Conservation (phyloP, 2,113 vertebrate genomes). For the Steatornis caripensis region DNA sequence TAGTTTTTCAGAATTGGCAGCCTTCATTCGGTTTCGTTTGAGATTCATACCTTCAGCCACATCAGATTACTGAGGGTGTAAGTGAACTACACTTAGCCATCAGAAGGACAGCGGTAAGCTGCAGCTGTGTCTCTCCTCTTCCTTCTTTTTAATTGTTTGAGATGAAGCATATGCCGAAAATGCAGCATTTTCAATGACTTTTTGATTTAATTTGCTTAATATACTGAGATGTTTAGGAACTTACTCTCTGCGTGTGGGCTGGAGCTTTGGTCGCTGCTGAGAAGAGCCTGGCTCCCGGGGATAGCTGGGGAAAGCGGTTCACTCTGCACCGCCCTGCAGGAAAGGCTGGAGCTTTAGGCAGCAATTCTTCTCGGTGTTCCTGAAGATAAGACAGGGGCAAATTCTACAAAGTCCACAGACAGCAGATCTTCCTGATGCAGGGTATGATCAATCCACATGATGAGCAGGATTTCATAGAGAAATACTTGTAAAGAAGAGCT, state of each 20-base stretch:
- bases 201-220: neutral
- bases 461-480: neutral
- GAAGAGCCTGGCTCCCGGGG: neutral
- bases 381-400: neutral
- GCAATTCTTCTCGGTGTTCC: neutral
- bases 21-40: neutral
- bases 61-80: neutral
- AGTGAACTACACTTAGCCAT: neutral
- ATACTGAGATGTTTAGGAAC: neutral
- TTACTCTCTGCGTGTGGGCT: fast-evolving
- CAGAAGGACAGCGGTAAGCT: neutral
- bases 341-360: neutral
- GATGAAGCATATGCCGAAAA: neutral
- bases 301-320: neutral
- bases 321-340: neutral
- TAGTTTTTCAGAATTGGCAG: neutral
- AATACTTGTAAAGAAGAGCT: neutral
- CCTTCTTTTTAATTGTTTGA: neutral
- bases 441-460: neutral
- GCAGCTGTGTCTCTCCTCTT: neutral
- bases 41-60: neutral
- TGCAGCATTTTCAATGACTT: neutral
- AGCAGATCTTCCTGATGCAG: neutral
- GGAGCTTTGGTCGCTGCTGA: neutral
- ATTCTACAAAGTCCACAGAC: neutral